Percentiles rank a stretch among this genome's conserved stretches.
Evolutionary conservation across 2,797 vertebrate genomes (phyloP).

Genomic region (Schizopygopsis malacanthus): DNA sequence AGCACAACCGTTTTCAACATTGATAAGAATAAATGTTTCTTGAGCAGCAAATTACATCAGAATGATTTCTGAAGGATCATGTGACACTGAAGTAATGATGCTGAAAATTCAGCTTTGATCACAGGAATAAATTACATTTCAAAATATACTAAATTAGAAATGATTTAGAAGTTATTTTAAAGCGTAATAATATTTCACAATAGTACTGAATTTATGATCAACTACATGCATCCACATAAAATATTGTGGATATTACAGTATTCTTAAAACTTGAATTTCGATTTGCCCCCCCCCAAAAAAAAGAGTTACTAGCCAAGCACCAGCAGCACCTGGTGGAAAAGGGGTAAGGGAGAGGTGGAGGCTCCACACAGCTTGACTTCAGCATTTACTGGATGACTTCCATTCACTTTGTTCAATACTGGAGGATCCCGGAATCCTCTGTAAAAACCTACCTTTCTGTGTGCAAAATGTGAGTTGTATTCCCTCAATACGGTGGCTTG

Average conservation of each 20-base stretch:
- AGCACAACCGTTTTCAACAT: background rate
- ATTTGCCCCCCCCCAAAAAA: background rate
- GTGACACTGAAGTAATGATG: too few species aligned
- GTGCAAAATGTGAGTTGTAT: background rate
- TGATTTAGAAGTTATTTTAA: background rate
- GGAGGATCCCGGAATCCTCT: background rate
- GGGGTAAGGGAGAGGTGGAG: conserved; percentile 49
- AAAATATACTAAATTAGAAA: background rate
- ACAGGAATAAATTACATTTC: background rate
- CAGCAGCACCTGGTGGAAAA: conserved; percentile 25
- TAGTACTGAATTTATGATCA: background rate
- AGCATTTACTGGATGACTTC: conserved; percentile 62
- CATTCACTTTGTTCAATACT: conserved; percentile 37
- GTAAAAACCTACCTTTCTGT: conserved; percentile 3
- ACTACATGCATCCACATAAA: background rate
- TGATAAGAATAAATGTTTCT: background rate
- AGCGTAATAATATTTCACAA: background rate
- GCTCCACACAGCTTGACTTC: conserved; percentile 57
- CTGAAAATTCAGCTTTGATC: background rate
- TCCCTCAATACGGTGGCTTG: background rate
- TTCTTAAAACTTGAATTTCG: background rate
- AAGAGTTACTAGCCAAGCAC: background rate
- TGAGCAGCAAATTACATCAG: background rate
- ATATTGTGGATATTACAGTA: background rate
- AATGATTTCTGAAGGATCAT: background rate